Evolutionary conservation across 2,888 invertebrate species (phyloP).

Genomic region (Phorcus lineatus): DNA sequence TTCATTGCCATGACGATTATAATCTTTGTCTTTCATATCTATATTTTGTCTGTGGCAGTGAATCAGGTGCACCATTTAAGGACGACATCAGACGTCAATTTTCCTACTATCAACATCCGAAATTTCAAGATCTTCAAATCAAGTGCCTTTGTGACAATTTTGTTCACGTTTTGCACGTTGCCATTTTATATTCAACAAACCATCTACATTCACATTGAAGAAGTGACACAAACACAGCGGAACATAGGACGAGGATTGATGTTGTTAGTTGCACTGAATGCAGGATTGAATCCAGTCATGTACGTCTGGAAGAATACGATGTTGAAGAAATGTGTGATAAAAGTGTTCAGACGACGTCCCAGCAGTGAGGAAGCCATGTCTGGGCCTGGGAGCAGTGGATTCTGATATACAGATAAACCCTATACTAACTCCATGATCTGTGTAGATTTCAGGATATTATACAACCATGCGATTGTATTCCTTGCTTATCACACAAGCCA

Average conservation of each 20-base stretch:
- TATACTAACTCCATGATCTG: too few species aligned
- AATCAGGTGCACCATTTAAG: too few species aligned
- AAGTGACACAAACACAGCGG: too few species aligned
- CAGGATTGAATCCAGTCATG: background rate
- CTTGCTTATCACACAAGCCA: too few species aligned
- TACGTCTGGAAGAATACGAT: background rate
- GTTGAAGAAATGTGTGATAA: background rate
- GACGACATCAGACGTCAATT: too few species aligned
- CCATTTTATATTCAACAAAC: background rate
- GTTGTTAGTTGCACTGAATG: background rate
- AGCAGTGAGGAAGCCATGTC: background rate
- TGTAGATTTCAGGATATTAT: too few species aligned
- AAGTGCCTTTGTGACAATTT: background rate
- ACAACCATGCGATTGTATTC: too few species aligned
- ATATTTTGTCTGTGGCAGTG: too few species aligned
- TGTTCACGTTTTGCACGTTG: background rate
- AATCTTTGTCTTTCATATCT: too few species aligned
- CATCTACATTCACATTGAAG: background rate
- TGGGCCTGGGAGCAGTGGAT: background rate
- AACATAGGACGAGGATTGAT: background rate
- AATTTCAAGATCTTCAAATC: background rate
- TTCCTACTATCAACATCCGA: background rate
- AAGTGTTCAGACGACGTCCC: background rate
- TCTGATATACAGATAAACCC: too few species aligned
- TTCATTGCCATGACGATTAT: too few species aligned